Evolutionary conservation across 2,113 vertebrate species (phyloP), one percentile per base, ranked within the genome.

Genomic region (Callionymus lyra): DNA sequence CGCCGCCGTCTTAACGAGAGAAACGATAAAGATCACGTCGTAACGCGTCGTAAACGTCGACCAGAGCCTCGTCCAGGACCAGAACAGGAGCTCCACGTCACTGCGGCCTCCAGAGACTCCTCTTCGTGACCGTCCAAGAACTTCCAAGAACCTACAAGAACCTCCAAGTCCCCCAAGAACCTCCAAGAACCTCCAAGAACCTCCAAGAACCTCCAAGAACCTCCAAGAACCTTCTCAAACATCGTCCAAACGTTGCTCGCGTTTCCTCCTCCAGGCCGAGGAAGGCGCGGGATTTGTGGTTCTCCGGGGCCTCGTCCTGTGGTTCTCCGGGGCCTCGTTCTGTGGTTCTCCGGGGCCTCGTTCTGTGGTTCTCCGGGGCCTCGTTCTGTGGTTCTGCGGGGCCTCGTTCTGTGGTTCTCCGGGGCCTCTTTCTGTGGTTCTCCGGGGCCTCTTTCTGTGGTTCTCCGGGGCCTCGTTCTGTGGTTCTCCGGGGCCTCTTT

Each of bases 251-350:
- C 35, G 50, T 68, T 71, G 66, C 59, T 59, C 50, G 4, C 18
- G 38, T 82, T 77, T 84, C 79, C 71, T 74, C 80, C 81, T 73
- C 56, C 15, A 34, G 70, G 70, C 60, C 65, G 52, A 65, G 63
- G 66, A 63, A 70, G 65, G 69, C 52, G 56, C 51, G 67, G 69
- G 65, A 63, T 75, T 77, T 74, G 63, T 76, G 71, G 44, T 79
- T 57, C 77, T 67, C 71, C 48, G 18, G 4, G 64, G 73, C 38
- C 73, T 41, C 13, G 65, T 79, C 72, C n/a, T 74, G 63, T 76
- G 71, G 44, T 79, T 57, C 77, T 67, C 71, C 48, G 18, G 4
- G 64, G 73, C 38, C 73, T 41, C 13, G 65, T 79, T 75, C 76
- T 74, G 63, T 76, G 71, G 44, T 79, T 57, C 77, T 67, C 71